Evolutionary conservation across 2,113 vertebrate species (phyloP), one percentile per base, ranked within the genome.

Genomic region (Thamnophis sirtalis): DNA sequence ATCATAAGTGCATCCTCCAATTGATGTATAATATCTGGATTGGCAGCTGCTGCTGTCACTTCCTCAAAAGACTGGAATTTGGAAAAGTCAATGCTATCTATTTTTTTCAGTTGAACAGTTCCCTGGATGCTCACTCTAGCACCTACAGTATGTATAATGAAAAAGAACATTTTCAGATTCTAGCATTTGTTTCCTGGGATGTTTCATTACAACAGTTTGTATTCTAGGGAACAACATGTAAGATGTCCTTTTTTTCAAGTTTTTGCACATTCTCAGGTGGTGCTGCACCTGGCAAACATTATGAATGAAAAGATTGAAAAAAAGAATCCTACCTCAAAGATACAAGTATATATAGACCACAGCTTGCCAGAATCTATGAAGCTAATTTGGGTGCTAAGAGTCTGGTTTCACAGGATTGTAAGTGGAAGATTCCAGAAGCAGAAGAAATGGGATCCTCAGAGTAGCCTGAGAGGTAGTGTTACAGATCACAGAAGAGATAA

Each of bases 1-100:
- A 97, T 93, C 96, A 96, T 97, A 92, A 99, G 94, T 85, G 97
- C 95, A 10, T 98, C 97, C 88, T 99, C 98, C 8, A 98, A 95
- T n/a, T 96, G 97, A 51, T 92, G 95, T 94, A 98, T 94, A 33
- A 85, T 96, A 21, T 98, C 98, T 10, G 93, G 87, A 94, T 97
- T 97, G 88, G 94, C 92, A 63, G 98, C 98, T 80, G 98, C 98
- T 60, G 93, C 93, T 92, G 97, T 95, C 87, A 98, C 95, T 84
- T 98, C 97, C 38, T 98, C 97, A 95, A 97, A 95, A 43, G 96
- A 96, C 0, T 94, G 95, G 68, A 98, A 92, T 92, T 96, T 97
- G 90, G 97, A 97, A 94, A 98, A 97, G 93, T 98, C 93, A 85
- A 98, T 21, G 49, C 95, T 49, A 90, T 97, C 97, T 93, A 97